Percentiles rank a stretch among this genome's conserved stretches.
Conservation (phyloP, 2,797 vertebrate genomes). For the Ataeniobius toweri region DNA sequence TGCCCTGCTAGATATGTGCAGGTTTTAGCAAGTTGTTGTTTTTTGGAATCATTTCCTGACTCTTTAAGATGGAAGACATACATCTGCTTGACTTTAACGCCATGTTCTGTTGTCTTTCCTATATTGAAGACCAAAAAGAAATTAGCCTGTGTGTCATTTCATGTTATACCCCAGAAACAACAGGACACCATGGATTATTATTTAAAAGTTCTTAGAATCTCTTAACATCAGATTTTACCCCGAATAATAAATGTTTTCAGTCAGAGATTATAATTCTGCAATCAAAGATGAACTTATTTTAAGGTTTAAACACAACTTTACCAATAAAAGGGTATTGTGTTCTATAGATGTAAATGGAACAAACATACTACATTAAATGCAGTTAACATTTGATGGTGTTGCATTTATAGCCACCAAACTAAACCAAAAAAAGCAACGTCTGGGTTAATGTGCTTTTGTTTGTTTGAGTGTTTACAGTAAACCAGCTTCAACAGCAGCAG, state of each 20-base stretch:
- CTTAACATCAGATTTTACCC: too few species aligned
- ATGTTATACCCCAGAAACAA: background rate
- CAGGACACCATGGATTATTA: too few species aligned
- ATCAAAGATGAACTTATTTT: background rate
- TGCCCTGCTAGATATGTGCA: background rate
- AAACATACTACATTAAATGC: background rate
- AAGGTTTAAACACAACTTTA: background rate
- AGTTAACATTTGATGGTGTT: background rate
- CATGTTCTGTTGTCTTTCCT: background rate
- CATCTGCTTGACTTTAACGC: background rate
- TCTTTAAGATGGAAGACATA: background rate
- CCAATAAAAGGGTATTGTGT: background rate
- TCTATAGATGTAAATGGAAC: background rate
- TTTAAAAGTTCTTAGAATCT: too few species aligned
- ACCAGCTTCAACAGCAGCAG: background rate
- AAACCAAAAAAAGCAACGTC: background rate
- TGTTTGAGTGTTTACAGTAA: constrained; percentile 14
- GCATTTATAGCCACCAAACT: too few species aligned
- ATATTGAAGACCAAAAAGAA: background rate
- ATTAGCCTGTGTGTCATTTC: background rate
- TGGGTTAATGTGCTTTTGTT: constrained; percentile 3
- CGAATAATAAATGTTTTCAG: background rate
- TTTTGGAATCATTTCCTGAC: background rate
- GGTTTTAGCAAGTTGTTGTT: background rate
- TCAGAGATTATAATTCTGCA: background rate